A percentile compares a stretch with the other conserved stretches of the same genome.
Conservation (phyloP, 2,888 invertebrate genomes). For the Troides aeacus region DNA sequence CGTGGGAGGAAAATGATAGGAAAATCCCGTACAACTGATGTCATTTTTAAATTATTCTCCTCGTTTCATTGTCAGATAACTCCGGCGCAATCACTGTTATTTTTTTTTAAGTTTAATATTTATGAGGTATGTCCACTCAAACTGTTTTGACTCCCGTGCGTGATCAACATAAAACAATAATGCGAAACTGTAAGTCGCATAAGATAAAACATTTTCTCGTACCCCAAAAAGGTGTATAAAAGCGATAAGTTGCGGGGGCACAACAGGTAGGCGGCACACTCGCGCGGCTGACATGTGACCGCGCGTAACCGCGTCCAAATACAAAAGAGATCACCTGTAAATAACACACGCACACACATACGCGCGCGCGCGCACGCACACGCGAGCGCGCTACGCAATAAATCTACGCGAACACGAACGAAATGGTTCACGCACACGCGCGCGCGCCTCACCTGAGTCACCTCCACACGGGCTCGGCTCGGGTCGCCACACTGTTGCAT, state of each 20-base stretch:
- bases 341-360: constrained; percentile 45
- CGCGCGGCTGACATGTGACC: constrained; percentile 70
- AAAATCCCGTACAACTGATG: constrained; percentile 39
- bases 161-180: constrained; percentile 46
- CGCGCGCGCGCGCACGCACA: constrained; percentile 39
- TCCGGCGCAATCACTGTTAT: too few species aligned
- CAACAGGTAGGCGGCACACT: constrained; percentile 73
- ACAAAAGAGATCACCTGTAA: constrained; percentile 65
- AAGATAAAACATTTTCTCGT: constrained; percentile 57
- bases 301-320: constrained; percentile 50
- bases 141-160: constrained; percentile 29
- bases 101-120: too few species aligned
- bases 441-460: constrained; percentile 60
- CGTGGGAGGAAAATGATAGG: constrained; percentile 46
- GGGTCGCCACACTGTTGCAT: constrained; percentile 68
- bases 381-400: constrained; percentile 53
- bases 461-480: constrained; percentile 67
- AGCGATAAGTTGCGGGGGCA: constrained; percentile 69
- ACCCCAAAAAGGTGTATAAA: constrained; percentile 67
- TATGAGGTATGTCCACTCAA: background rate
- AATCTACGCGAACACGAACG: constrained; percentile 70
- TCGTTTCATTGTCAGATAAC: background rate
- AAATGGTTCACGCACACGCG: constrained; percentile 69
- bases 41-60: constrained; percentile 23
- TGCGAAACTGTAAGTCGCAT: constrained; percentile 48